Conservation (phyloP, 2,888 invertebrate species). For the Crematogaster levior region DNA sequence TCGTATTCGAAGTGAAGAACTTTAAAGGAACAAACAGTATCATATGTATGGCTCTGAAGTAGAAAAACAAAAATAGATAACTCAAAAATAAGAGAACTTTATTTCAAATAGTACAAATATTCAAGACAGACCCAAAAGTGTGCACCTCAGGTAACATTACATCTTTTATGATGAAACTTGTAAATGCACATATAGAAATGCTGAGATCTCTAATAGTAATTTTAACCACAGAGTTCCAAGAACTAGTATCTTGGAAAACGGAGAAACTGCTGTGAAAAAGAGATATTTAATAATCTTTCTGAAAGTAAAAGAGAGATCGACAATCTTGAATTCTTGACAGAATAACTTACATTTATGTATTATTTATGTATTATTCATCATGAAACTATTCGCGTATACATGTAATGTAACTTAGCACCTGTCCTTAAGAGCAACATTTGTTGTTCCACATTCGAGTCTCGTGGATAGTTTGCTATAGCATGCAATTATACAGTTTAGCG, state of each 20-base stretch:
- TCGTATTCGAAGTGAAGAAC: background rate
- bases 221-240: background rate
- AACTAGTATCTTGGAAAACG: background rate
- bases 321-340: background rate
- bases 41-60: background rate
- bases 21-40: background rate
- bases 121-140: background rate
- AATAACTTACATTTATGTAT: background rate
- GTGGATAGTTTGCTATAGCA: background rate
- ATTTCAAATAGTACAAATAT: background rate
- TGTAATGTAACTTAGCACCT: background rate
- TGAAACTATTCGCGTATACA: background rate
- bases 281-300: background rate
- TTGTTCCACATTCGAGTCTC: slow-evolving; percentile 18
- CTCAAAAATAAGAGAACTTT: background rate
- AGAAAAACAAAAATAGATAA: background rate
- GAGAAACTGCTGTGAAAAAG: background rate
- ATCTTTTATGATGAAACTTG: background rate
- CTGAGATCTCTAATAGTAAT: background rate
- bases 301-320: background rate
- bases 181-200: background rate
- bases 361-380: slow-evolving; percentile 14
- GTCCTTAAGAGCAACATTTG: slow-evolving; percentile 2
- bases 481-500: slow-evolving; percentile 17
- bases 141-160: background rate